phyloP scores from a whole-genome alignment of 2,888 invertebrate genomes.

The Phymatocera aterrima region DNA sequence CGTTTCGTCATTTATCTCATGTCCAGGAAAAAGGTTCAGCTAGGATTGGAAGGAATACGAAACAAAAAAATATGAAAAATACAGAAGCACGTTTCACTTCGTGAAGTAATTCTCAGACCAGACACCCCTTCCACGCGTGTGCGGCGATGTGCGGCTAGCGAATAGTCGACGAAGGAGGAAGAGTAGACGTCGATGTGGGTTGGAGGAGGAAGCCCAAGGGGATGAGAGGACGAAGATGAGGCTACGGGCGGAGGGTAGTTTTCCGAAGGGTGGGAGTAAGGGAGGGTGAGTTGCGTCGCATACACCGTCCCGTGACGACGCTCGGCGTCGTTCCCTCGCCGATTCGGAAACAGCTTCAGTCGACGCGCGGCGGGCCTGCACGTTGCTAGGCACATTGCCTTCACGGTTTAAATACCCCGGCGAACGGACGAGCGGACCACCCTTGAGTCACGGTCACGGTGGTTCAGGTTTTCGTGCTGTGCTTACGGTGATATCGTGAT shows the following conservation, averaged over 20 bases:
- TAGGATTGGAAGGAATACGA: neutral
- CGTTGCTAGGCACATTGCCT: slow-evolving; percentile 44
- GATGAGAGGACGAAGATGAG: neutral
- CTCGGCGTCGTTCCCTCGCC: slow-evolving; percentile 55
- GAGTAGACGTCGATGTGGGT: neutral
- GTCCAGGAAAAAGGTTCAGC: neutral
- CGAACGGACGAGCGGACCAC: neutral
- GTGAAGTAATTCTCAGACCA: slow-evolving; percentile 64
- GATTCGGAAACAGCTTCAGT: slow-evolving; percentile 63
- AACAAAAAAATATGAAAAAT: neutral
- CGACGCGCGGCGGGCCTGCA: slow-evolving; percentile 63
- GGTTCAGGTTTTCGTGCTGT: slow-evolving; percentile 5
- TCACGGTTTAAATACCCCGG: neutral
- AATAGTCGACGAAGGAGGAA: neutral
- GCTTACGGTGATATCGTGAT: slow-evolving; percentile 7
- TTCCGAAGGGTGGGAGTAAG: slow-evolving; percentile 47
- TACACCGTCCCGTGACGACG: slow-evolving; percentile 50
- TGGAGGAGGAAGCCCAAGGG: neutral
- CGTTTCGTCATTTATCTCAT: no score
- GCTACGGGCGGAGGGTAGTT: slow-evolving; percentile 51
- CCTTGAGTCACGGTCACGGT: neutral
- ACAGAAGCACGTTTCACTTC: neutral
- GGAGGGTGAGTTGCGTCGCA: slow-evolving; percentile 49
- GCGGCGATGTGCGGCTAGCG: slow-evolving; percentile 12
- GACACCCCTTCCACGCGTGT: slow-evolving; percentile 60